phyloP scores from a whole-genome alignment of 2,113 vertebrate species.

The Tringa solitaria region DNA sequence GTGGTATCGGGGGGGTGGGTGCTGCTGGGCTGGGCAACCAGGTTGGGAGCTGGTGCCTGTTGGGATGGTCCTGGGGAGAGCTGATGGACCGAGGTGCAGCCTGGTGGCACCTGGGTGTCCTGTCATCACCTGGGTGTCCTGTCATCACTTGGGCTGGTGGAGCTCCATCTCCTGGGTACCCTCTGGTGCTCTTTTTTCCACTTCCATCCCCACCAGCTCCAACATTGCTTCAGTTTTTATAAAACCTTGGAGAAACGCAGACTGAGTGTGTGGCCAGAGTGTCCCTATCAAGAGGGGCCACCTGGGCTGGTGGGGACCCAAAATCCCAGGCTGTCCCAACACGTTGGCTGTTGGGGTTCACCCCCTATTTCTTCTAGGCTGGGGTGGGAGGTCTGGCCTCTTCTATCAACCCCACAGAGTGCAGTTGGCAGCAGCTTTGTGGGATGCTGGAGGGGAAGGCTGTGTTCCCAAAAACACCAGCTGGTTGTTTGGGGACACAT shows the following conservation, averaged over 20 bases:
- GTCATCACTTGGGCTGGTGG: not conserved
- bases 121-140: too few relatives aligned
- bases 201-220: not conserved
- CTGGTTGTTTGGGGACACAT: not conserved
- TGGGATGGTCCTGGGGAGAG: not conserved
- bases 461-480: accelerated
- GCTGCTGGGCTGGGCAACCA: not conserved
- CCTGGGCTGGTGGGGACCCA: not conserved
- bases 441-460: not conserved
- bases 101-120: too few relatives aligned
- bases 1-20: not conserved
- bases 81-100: accelerated
- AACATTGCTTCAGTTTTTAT: not conserved
- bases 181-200: not conserved
- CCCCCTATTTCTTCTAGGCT: not conserved
- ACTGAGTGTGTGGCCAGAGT: accelerated
- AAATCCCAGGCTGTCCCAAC: not conserved
- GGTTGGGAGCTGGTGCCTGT: accelerated
- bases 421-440: accelerated
- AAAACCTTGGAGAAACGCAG: not conserved
- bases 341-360: not conserved
- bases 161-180: not conserved
- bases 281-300: not conserved
- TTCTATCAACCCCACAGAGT: not conserved
- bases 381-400: not conserved